Evolutionary conservation across 2,888 invertebrate genomes (phyloP), one percentile per base, ranked within the genome.

Genomic region (Carterocephalus palaemon): DNA sequence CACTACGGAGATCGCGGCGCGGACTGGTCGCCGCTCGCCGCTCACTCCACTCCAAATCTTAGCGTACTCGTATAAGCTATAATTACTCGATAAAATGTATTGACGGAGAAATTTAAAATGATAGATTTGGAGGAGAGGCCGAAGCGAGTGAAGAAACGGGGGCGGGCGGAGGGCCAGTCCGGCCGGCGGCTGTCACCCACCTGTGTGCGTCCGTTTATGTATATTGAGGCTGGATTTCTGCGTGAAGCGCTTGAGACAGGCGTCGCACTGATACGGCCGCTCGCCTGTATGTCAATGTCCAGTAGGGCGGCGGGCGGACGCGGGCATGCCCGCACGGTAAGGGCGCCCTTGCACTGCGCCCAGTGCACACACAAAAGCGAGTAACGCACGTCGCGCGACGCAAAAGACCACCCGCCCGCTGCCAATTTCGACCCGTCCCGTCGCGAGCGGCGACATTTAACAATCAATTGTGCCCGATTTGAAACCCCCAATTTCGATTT

Each of bases 181-280:
- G 81, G 75, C 76, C 76, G 72, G 74, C 74, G 76, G 64, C 70
- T 70, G 72, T 67, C 90, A 88, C 87, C 85, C 85, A 88, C 88
- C 88, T 68, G 92, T 92, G 83, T 93, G 93, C 60, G 92, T 92
- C 70, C 93, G 87, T 83, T 92, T 92, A 86, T 93, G 93, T 66
- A 93, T 93, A 85, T 93, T 93, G 70, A 93, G 88, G 78, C 93
- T 93, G 75, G 92, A 93, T 84, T 93, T 93, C 86, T 93, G 93
- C 64, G 93, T 93, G 85, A 93, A 93, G 74, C 92, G 89, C 85
- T 93, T 93, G 69, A 91, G 88, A 79, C 93, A 93, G 64, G 90
- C 88, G 78, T 91, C 92, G 85, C 93, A 93, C 81, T 92, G 86
- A 81, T 88, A 88, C 63, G 88, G 88, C 80, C 88, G 87, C 81